phyloP scores from a whole-genome alignment of 1,140 invertebrate species.

The Maconellicoccus hirsutus region DNA sequence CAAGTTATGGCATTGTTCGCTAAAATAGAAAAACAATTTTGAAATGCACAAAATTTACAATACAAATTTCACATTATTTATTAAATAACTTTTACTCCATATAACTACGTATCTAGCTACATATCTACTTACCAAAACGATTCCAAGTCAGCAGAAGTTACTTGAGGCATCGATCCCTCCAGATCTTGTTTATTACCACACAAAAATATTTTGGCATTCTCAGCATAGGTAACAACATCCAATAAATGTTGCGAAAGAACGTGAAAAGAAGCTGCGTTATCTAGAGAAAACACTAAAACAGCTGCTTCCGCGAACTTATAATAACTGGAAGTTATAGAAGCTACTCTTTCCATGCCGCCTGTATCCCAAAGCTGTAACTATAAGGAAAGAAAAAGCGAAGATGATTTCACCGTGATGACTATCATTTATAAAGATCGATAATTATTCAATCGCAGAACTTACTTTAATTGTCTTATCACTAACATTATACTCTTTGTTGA shows the following conservation, averaged over 20 bases:
- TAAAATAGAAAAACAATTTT: slow-evolving; percentile 38
- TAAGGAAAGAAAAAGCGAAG: slow-evolving; percentile 32
- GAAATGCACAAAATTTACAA: too few relatives aligned
- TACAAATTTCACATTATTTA: too few relatives aligned
- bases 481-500: slow-evolving; percentile 62
- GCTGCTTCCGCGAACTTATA: slow-evolving; percentile 89
- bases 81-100: too few relatives aligned
- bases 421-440: too few relatives aligned
- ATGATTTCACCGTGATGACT: too few relatives aligned
- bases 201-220: slow-evolving; percentile 85
- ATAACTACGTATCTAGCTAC: too few relatives aligned
- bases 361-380: slow-evolving; percentile 88
- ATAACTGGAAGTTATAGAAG: slow-evolving; percentile 84
- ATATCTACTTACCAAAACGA: slow-evolving; percentile 71
- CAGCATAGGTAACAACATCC: slow-evolving; percentile 82
- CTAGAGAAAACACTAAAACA: slow-evolving; percentile 76
- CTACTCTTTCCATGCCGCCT: slow-evolving; percentile 85
- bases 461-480: slow-evolving; percentile 67
- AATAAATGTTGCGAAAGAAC: slow-evolving; percentile 79
- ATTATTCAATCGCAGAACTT: slow-evolving; percentile 29
- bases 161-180: slow-evolving; percentile 52
- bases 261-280: slow-evolving; percentile 83
- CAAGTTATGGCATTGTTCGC: slow-evolving; percentile 82
- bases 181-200: slow-evolving; percentile 83
- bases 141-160: slow-evolving; percentile 80